These are phyloP conservation scores for Podabrus alpinus DNA, from an alignment of 2,888 invertebrate species.

Conservation along the genomic window DNA sequence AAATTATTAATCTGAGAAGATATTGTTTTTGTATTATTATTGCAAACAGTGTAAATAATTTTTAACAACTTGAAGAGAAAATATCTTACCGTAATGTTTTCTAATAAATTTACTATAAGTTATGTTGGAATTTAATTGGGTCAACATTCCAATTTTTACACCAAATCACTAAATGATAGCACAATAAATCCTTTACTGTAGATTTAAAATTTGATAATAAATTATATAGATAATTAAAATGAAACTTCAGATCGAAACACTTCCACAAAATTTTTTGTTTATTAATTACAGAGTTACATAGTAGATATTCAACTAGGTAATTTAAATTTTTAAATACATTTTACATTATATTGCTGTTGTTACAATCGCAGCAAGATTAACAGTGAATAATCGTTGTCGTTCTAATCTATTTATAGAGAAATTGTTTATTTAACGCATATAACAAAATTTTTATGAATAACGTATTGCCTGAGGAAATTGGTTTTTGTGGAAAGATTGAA, in stretches of 20 bases:
- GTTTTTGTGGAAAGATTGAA: constrained; percentile 15
- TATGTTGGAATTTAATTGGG: background rate
- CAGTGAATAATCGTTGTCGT: background rate
- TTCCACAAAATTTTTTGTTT: background rate
- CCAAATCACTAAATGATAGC: background rate
- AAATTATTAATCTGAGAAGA: background rate
- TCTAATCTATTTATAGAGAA: constrained; percentile 5
- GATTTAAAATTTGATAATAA: background rate
- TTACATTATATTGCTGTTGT: background rate
- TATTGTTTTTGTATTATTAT: background rate
- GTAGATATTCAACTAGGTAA: background rate
- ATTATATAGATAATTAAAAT: background rate
- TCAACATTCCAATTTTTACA: background rate
- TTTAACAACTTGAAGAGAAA: background rate
- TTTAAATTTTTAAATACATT: background rate
- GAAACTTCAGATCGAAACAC: background rate
- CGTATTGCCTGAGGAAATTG: constrained; percentile 4
- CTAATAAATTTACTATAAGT: background rate
- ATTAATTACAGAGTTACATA: background rate
- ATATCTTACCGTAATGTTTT: background rate
- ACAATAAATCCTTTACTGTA: background rate
- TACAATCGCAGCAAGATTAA: background rate
- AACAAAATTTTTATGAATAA: constrained; percentile 10
- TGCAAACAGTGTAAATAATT: background rate
- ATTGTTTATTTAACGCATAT: constrained; percentile 6